Evolutionary conservation across 2,888 invertebrate species (phyloP).

Genomic region (Hipparchia sbordonii): DNA sequence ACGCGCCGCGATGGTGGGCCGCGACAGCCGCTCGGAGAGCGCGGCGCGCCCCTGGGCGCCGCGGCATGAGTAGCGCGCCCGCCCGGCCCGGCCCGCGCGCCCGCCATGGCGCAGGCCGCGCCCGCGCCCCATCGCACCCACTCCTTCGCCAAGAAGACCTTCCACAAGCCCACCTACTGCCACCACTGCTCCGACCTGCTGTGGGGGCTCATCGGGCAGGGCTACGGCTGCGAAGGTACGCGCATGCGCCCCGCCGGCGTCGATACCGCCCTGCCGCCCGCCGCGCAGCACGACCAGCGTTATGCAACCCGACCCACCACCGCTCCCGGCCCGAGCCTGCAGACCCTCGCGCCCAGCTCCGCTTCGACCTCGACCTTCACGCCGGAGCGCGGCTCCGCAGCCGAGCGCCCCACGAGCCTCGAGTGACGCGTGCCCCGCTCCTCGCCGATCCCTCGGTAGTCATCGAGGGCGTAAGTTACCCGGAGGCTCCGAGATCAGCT

Average conservation of each 20-base stretch:
- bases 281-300: constrained; percentile 69
- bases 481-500: constrained; percentile 41
- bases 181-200: constrained; percentile 99
- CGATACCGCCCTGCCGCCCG: constrained; percentile 60
- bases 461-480: constrained; percentile 14
- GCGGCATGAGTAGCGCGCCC: constrained; percentile 81
- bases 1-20: constrained; percentile 83
- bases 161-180: constrained; percentile 99
- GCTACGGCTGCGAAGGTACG: constrained; percentile 99
- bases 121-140: constrained; percentile 88
- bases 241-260: constrained; percentile 76
- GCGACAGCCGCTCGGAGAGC: constrained; percentile 82
- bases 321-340: constrained; percentile 56
- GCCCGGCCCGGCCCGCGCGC: constrained; percentile 81
- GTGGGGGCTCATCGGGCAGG: constrained; percentile 99
- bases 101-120: constrained; percentile 83
- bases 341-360: constrained; percentile 57
- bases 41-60: constrained; percentile 83
- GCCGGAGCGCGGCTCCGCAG: constrained; percentile 35
- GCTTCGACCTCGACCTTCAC: constrained; percentile 37
- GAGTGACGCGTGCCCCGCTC: background rate
- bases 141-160: constrained; percentile 99
- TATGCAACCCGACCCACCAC: constrained; percentile 58
- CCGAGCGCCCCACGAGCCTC: background rate
- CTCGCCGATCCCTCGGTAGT: background rate